phyloP scores from a whole-genome alignment of 2,888 invertebrate species.

The Sinohyriopsis cumingii region DNA sequence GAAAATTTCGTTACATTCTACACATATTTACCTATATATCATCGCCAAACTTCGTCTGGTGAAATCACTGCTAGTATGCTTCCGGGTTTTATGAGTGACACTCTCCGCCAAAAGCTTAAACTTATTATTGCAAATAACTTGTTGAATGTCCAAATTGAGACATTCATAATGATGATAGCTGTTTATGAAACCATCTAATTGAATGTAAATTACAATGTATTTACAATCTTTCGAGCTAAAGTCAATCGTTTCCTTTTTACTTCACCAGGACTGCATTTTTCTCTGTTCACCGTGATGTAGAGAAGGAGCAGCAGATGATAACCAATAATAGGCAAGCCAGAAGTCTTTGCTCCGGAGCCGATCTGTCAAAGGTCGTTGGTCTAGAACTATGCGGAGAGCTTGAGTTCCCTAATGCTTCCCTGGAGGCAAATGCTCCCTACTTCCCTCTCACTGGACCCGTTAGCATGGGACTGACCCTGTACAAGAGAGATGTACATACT shows the following conservation, averaged over 20 bases:
- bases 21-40: no score
- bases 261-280: constrained; percentile 62
- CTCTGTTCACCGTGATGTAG: constrained; percentile 72
- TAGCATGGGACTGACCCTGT: constrained; percentile 44
- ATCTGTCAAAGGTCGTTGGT: constrained; percentile 82
- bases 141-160: no score
- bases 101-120: no score
- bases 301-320: constrained; percentile 80
- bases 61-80: no score
- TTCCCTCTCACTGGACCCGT: constrained; percentile 67
- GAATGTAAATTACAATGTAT: no score
- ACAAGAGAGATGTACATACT: constrained; percentile 62
- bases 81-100: no score
- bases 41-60: no score
- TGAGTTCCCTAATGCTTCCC: constrained; percentile 78
- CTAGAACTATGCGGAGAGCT: constrained; percentile 88
- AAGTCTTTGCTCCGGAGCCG: constrained; percentile 64
- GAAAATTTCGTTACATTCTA: no score
- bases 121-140: no score
- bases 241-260: neutral
- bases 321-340: constrained; percentile 77
- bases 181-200: no score
- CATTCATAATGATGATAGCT: no score
- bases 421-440: constrained; percentile 73
- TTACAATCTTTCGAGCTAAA: neutral